Evolutionary conservation across 2,888 invertebrate genomes (phyloP).

Genomic region (Oligia strigilis): DNA sequence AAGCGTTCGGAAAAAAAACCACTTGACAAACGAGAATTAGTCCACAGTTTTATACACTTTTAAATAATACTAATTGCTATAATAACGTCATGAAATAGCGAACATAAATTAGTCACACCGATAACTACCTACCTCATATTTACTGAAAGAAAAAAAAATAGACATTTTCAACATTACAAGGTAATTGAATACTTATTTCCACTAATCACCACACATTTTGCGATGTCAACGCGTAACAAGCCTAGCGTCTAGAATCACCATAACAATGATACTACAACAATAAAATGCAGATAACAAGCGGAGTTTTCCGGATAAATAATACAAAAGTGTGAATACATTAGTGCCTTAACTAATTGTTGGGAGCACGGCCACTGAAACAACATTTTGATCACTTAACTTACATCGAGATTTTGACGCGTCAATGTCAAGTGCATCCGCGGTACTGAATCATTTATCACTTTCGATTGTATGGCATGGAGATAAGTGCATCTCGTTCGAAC

Average conservation of each 20-base stretch:
- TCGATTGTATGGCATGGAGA: constrained; percentile 73
- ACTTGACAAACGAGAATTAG: constrained; percentile 43
- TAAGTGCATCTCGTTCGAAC: constrained; percentile 79
- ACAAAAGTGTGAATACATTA: constrained; percentile 81
- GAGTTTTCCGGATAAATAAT: constrained; percentile 81
- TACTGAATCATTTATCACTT: constrained; percentile 74
- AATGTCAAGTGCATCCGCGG: constrained; percentile 83
- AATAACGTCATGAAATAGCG: constrained; percentile 54
- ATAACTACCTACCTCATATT: constrained; percentile 61
- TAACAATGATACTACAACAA: constrained; percentile 86
- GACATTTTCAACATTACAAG: constrained; percentile 74
- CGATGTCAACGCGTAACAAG: constrained; percentile 76
- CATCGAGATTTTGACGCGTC: constrained; percentile 69
- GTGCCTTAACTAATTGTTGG: constrained; percentile 75
- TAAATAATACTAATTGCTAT: constrained; percentile 59
- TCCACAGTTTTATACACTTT: constrained; percentile 45
- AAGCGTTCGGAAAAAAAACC: constrained; percentile 70
- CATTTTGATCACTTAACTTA: constrained; percentile 70
- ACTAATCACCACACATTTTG: constrained; percentile 82
- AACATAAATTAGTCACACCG: constrained; percentile 71
- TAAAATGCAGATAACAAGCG: constrained; percentile 80
- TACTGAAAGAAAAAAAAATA: constrained; percentile 69
- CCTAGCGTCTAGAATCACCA: constrained; percentile 81
- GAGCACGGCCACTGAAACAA: constrained; percentile 79
- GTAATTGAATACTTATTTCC: constrained; percentile 83